Conservation (phyloP, 2,888 invertebrate genomes). For the Alentia gelatinosa region DNA sequence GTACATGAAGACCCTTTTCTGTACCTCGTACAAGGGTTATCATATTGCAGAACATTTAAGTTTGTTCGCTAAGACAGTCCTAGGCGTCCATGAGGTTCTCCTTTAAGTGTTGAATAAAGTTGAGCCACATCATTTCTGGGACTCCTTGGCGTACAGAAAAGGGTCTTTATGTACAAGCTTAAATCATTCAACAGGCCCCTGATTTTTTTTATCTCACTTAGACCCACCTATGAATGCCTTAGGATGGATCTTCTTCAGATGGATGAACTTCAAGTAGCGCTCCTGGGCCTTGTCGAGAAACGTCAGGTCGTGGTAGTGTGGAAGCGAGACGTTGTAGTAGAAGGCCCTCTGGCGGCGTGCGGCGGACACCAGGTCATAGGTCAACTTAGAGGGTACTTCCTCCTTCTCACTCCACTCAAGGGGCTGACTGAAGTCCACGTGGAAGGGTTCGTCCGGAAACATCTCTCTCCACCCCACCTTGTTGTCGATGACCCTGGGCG, state of each 20-base stretch:
- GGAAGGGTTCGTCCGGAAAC: slow-evolving; percentile 68
- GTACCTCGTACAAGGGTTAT: no score
- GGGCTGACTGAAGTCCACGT: neutral
- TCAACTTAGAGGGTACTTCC: slow-evolving; percentile 59
- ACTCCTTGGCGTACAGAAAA: no score
- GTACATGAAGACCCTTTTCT: no score
- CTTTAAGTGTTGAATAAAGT: no score
- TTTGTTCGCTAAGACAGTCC: no score
- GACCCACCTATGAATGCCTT: neutral
- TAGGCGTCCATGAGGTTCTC: no score
- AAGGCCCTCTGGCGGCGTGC: slow-evolving; percentile 81
- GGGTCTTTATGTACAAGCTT: no score
- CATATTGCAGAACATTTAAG: no score
- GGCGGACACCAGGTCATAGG: slow-evolving; percentile 79
- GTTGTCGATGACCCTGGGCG: slow-evolving; percentile 75
- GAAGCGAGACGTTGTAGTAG: slow-evolving; percentile 81
- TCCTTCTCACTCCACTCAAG: neutral
- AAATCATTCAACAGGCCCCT: no score
- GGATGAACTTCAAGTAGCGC: slow-evolving; percentile 80
- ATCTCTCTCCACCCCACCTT: slow-evolving; percentile 71
- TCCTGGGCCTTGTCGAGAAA: slow-evolving; percentile 80
- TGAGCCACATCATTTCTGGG: no score
- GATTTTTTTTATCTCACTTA: no score
- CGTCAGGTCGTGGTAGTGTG: slow-evolving; percentile 80
- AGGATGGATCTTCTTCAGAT: slow-evolving; percentile 71